phyloP scores from a whole-genome alignment of 2,113 vertebrate species.

The Passer montanus region DNA sequence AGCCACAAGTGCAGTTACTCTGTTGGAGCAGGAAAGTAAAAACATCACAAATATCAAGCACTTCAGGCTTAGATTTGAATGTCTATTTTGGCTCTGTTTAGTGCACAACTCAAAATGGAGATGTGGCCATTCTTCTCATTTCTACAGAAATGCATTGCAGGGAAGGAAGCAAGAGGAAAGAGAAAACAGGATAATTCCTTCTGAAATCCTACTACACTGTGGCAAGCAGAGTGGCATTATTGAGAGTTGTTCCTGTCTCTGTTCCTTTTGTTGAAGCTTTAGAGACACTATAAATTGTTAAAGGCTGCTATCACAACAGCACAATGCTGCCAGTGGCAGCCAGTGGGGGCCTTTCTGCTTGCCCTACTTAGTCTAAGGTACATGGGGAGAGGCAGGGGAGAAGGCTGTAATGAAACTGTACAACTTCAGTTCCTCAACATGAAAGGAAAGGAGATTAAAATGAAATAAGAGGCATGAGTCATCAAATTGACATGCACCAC shows the following conservation, averaged over 20 bases:
- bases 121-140: background rate
- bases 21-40: background rate
- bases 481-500: background rate
- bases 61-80: background rate
- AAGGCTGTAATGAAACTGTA: background rate
- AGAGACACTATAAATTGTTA: background rate
- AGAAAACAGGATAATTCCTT: background rate
- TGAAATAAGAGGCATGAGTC: background rate
- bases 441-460: constrained; percentile 34
- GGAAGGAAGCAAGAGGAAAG: background rate
- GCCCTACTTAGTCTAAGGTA: background rate
- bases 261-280: background rate
- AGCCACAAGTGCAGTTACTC: background rate
- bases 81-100: background rate
- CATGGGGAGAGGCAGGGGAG: background rate
- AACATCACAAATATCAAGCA: background rate
- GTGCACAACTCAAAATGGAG: background rate
- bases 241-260: background rate
- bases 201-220: background rate
- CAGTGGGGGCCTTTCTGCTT: background rate
- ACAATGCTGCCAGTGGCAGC: background rate
- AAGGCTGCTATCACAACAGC: background rate
- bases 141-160: background rate
- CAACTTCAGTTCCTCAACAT: background rate
- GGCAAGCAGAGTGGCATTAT: background rate